Base-by-base conservation (phyloP, 2,888 invertebrate species). In the Drosophila tripunctata region DNA sequence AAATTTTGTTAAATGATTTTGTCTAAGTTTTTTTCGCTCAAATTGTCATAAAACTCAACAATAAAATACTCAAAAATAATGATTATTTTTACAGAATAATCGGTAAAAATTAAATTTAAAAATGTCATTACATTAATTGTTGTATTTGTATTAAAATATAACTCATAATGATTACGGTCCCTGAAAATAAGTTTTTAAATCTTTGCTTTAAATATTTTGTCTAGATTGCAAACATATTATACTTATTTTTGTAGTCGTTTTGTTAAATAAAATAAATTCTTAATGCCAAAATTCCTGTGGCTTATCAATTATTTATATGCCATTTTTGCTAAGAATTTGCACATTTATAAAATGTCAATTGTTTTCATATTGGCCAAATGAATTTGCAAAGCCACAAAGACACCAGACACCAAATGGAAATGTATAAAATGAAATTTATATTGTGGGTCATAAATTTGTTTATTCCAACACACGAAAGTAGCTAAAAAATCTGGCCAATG, bases 391-490 rank as follows among this genome's bases (percentile, higher is more conserved):
- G 62, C 44, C 7, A 17, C 15, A 24, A 8, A 6, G 3, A 7
- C 27, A 27, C 21, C 27, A 15, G 6, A 27, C 15, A 12, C 7
- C 12, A 36, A 24, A n/a, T 24, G 36, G 27, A 57, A 65, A 44
- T 64, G 31, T 61, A 38, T 58, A 64, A 50, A 63, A 63, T 45
- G 5, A 30, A 77, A 81, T 85, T 85, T 82, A 75, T 85, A n/a
- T 69, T 78, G 56, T 51, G 62, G 40, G 69, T 40, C 52, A 84
- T 80, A 79, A 80, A 84, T 87, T 68, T 64, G 50, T 44, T 47
- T 56, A 41, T n/a, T 41, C 47, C 27, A n/a, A n/a, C n/a, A 21
- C 30, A 15, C n/a, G 48, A 57, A 56, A 50, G 57, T 66, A 63
- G 38, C 52, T 64, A 14, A 61, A 58, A 55, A 61, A 75, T 60